A percentile compares a stretch with the other conserved stretches of the same genome.
Conservation (phyloP, 2,888 invertebrate species). For the Anoncus sp. region DNA sequence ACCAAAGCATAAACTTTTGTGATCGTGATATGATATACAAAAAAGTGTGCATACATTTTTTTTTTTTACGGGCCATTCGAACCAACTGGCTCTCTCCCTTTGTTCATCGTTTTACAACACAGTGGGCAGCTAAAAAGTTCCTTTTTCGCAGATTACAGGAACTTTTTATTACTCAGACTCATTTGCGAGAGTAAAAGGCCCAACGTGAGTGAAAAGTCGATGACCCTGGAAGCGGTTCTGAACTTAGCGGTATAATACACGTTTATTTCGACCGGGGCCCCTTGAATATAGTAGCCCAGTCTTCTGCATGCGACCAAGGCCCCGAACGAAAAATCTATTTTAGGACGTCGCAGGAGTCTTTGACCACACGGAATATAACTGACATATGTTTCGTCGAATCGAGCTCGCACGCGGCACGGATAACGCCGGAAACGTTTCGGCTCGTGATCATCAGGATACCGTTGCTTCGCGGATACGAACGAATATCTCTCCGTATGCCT, state of each 20-base stretch:
- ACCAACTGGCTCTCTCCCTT: too few species aligned
- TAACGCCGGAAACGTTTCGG: constrained; percentile 79
- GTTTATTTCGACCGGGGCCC: background rate
- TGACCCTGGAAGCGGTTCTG: too few species aligned
- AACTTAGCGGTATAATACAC: too few species aligned
- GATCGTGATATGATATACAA: background rate
- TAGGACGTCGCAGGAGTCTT: background rate
- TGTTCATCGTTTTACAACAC: too few species aligned
- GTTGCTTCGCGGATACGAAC: constrained; percentile 68
- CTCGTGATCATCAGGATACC: constrained; percentile 77
- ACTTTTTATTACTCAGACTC: constrained; percentile 26
- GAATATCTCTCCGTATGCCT: background rate
- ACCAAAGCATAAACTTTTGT: background rate
- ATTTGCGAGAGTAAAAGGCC: constrained; percentile 16
- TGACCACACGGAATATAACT: background rate
- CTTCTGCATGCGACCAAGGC: background rate
- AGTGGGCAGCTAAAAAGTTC: background rate
- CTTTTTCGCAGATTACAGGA: background rate
- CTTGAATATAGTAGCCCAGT: background rate
- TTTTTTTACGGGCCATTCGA: background rate
- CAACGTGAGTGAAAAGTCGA: constrained; percentile 46
- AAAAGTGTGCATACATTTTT: background rate
- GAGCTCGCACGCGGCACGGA: constrained; percentile 66
- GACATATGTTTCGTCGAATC: constrained; percentile 53
- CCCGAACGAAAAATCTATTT: constrained; percentile 19